These are phyloP conservation scores for Drosophila cracens DNA, from an alignment of 2,888 invertebrate species.

Conservation along the genomic window DNA sequence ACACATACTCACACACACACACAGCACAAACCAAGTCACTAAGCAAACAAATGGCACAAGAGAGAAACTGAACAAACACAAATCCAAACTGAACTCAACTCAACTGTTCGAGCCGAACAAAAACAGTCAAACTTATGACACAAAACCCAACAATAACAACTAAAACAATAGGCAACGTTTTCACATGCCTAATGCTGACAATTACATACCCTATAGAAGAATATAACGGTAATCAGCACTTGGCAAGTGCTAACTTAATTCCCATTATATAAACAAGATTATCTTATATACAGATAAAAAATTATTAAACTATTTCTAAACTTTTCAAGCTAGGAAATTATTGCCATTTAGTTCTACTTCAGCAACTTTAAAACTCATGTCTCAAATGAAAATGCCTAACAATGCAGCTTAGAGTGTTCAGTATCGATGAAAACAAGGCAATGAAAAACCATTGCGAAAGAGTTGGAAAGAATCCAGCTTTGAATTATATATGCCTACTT, in stretches of 20 bases:
- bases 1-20: not conserved
- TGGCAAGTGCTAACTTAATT: not conserved
- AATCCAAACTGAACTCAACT: slow-evolving; percentile 16
- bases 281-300: not conserved
- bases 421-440: not conserved
- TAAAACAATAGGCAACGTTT: slow-evolving; percentile 18
- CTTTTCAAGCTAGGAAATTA: not conserved
- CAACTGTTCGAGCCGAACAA: slow-evolving; percentile 24
- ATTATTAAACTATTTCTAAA: not conserved
- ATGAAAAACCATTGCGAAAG: not conserved
- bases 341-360: not conserved
- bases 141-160: slow-evolving; percentile 8
- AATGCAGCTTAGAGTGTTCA: not conserved
- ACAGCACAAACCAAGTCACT: slow-evolving; percentile 21
- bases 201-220: not conserved
- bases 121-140: slow-evolving; percentile 44
- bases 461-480: not conserved
- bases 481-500: not conserved
- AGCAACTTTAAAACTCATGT: not conserved
- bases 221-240: not conserved
- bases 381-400: not conserved
- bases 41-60: slow-evolving; percentile 38
- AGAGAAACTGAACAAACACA: slow-evolving; percentile 21
- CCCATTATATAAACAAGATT: not conserved
- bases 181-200: not conserved